Evolutionary conservation across 2,888 invertebrate genomes (phyloP), one percentile per base, ranked within the genome.

Genomic region (Hemistola chrysoprasaria): DNA sequence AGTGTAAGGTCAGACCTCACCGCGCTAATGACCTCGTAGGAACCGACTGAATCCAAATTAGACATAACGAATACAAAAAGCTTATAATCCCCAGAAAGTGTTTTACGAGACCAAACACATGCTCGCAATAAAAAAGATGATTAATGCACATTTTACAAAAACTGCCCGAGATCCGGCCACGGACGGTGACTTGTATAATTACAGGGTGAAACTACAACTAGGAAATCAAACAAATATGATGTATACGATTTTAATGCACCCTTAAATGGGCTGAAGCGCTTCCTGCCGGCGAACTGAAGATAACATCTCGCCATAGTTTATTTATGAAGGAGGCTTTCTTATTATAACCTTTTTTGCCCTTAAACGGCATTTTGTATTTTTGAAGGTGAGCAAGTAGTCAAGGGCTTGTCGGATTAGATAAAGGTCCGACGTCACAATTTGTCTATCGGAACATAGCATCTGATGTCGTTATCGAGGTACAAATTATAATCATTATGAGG

Each of bases 201-300:
- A 87, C 81, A 84, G 86, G 85, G 83, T 85, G 78, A 79, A 86
- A 84, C 79, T 79, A 75, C 80, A 83, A 79, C 86, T 87, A 85
- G 85, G 88, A 89, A 89, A 90, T 89, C 90, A 90, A 90, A 90
- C 89, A 90, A 87, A 88, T 87, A 89, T 90, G 90, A 90, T 90
- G 87, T 86, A 90, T 90, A 78, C 84, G 87, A 84, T 88, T 90
- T 89, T 89, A 89, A 90, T 90, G 87, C 88, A 89, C 85, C 89
- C 88, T 76, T 89, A 88, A 89, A 89, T 86, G 81, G 82, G 78
- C 73, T 69, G 84, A 83, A 81, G 84, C 83, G 86, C 82, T 88
- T 87, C 88, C 88, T 85, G 86, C 80, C 79, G 68, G 69, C 67
- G 53, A 54, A 47, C 40, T 16, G 56, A 62, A 71, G 86, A 86